Base-by-base conservation (phyloP, 2,797 vertebrate genomes). In the Centroberyx gerrardi region DNA sequence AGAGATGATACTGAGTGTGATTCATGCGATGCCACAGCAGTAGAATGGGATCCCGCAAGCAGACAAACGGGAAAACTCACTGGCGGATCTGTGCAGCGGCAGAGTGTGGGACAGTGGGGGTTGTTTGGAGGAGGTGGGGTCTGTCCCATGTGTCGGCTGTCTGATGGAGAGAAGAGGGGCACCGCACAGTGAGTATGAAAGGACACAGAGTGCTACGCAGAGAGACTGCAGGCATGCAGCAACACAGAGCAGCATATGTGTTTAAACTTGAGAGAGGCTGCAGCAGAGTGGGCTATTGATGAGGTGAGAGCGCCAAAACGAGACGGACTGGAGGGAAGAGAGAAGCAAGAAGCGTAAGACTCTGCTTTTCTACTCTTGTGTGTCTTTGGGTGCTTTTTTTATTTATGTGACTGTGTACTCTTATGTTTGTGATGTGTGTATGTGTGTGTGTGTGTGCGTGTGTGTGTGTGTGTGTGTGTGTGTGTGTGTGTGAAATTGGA, bases 191-290 rank as follows among this genome's bases (percentile, higher is more conserved):
- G 88, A 86, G 80, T 67, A 84, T 88, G 90, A 91, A 70, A 88
- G 74, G 80, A 91, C 76, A 76, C 67, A 82, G 69, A 81, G 82
- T 49, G 84, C 83, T 74, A 68, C n/a, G 74, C 81, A 86, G 81
- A 83, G 73, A 87, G 83, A 88, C 90, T 84, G 90, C 88, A 91
- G 90, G 72, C 78, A 86, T 87, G 90, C 88, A 88, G 88, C 83
- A 80, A 59, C 63, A 83, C 74, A 74, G 82, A 82, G 83, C 69
- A 54, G 79, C 80, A 89, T 80, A 62, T 72, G 80, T 90, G 90
- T 81, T 84, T 81, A 79, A 84, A 36, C n/a, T 28, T 29, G 46
- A 36, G 46, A 85, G 82, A 86, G 84, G 79, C 82, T 84, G 90
- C 90, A 85, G 88, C 86, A 81, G 80, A 82, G 68, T 49, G 72